These are phyloP conservation scores for Ichneumoninae sp. DNA, from an alignment of 2,888 invertebrate species.

Conservation along the genomic window DNA sequence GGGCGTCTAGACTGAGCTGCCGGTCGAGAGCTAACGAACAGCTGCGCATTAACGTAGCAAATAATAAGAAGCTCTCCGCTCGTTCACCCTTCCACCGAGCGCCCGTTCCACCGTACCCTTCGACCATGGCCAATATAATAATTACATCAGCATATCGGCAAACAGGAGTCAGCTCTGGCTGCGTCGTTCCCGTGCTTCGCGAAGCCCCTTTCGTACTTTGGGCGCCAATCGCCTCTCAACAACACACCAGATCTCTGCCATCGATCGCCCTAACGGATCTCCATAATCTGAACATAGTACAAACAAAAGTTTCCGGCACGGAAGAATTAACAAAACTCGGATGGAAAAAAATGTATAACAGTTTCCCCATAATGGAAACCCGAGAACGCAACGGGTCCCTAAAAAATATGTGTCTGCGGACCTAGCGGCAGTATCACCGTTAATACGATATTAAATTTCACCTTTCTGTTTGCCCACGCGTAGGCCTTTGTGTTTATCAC, in stretches of 20 bases:
- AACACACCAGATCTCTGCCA: slow-evolving; percentile 25
- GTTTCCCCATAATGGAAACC: not conserved
- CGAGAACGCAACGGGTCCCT: not conserved
- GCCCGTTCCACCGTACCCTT: slow-evolving; percentile 15
- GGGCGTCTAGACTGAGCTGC: slow-evolving; percentile 60
- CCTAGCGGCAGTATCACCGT: not conserved
- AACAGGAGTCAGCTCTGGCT: slow-evolving; percentile 81
- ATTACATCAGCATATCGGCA: slow-evolving; percentile 85
- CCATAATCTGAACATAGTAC: slow-evolving; percentile 32
- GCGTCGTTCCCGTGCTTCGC: slow-evolving; percentile 55
- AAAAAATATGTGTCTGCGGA: slow-evolving; percentile 12
- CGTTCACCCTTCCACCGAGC: slow-evolving; percentile 28
- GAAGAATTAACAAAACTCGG: not conserved
- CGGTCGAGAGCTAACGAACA: slow-evolving; percentile 74
- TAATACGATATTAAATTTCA: slow-evolving; percentile 25
- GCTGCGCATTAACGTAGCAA: slow-evolving; percentile 76
- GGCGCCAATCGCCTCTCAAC: slow-evolving; percentile 67
- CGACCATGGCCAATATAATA: slow-evolving; percentile 81
- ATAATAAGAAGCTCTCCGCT: slow-evolving; percentile 75
- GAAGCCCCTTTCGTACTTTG: slow-evolving; percentile 68
- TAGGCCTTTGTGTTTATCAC: not conserved
- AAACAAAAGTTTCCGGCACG: slow-evolving; percentile 65
- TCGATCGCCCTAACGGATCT: not conserved
- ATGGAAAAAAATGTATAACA: not conserved
- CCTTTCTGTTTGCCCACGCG: not conserved